phyloP scores from a whole-genome alignment of 2,888 invertebrate species.

The Latrodectus hesperus region DNA sequence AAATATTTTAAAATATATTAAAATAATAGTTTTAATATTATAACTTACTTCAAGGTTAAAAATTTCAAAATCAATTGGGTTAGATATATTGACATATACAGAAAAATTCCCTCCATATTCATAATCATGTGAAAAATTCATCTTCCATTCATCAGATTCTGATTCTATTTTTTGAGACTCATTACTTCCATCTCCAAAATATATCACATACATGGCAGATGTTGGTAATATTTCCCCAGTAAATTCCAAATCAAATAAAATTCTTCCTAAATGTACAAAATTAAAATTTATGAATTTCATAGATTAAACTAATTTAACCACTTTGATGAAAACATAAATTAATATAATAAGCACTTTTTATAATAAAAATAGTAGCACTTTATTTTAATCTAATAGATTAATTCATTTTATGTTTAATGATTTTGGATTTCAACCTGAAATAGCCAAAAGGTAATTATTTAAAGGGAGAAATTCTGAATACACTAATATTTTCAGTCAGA shows the following conservation, averaged over 20 bases:
- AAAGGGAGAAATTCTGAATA: too few species aligned
- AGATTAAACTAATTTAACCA: neutral
- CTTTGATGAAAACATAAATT: neutral
- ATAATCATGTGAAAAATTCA: conserved; percentile 68
- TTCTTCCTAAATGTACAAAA: conserved; percentile 11
- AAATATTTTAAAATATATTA: neutral
- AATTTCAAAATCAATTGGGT: conserved; percentile 63
- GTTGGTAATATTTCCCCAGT: conserved; percentile 22
- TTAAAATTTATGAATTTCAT: neutral
- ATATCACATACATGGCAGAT: conserved; percentile 14
- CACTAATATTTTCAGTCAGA: too few species aligned
- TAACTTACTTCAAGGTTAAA: conserved; percentile 42
- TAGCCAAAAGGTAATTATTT: neutral
- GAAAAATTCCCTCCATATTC: conserved; percentile 67
- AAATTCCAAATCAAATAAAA: conserved; percentile 42
- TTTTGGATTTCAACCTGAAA: neutral
- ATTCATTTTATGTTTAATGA: neutral
- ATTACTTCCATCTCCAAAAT: conserved; percentile 52
- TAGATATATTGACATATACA: conserved; percentile 68
- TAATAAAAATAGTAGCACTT: neutral
- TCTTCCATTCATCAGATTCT: conserved; percentile 24
- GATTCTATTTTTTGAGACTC: conserved; percentile 16
- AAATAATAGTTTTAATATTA: too few species aligned
- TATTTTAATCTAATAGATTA: neutral
- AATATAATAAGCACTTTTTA: neutral